Conservation (phyloP, 2,888 invertebrate species). For the Himalopsyche tibetana region DNA sequence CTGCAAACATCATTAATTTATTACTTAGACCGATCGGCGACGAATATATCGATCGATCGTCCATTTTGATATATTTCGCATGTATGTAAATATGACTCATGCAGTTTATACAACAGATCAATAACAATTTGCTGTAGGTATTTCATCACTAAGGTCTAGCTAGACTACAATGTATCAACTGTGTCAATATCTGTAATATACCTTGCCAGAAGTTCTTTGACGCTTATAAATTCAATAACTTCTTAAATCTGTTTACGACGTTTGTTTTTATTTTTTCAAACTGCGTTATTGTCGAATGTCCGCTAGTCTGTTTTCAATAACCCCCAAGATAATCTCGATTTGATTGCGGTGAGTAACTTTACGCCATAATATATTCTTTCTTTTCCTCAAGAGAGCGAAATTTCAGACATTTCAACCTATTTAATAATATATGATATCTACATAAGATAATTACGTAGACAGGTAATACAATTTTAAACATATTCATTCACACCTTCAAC, state of each 20-base stretch:
- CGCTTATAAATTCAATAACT: background rate
- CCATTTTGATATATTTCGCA: slow-evolving; percentile 50
- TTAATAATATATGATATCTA: background rate
- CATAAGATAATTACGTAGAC: background rate
- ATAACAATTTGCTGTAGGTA: background rate
- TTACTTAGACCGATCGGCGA: background rate
- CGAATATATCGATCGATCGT: slow-evolving; percentile 51
- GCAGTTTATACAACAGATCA: background rate
- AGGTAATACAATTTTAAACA: background rate
- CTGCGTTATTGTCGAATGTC: background rate
- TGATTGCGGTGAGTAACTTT: background rate
- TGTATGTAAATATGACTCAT: slow-evolving; percentile 56
- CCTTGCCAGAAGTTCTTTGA: background rate
- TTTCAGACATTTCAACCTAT: background rate
- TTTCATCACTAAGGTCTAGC: background rate
- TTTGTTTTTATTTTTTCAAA: background rate
- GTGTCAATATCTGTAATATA: background rate
- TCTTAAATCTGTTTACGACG: background rate
- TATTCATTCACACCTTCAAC: too few species aligned
- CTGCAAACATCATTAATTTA: background rate
- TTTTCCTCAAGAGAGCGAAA: background rate
- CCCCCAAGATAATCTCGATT: background rate
- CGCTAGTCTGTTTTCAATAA: background rate
- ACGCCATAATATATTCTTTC: background rate
- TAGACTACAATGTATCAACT: background rate